phyloP scores from a whole-genome alignment of 53 echinoderm and acorn worm species.

The Zoroaster sp. region DNA sequence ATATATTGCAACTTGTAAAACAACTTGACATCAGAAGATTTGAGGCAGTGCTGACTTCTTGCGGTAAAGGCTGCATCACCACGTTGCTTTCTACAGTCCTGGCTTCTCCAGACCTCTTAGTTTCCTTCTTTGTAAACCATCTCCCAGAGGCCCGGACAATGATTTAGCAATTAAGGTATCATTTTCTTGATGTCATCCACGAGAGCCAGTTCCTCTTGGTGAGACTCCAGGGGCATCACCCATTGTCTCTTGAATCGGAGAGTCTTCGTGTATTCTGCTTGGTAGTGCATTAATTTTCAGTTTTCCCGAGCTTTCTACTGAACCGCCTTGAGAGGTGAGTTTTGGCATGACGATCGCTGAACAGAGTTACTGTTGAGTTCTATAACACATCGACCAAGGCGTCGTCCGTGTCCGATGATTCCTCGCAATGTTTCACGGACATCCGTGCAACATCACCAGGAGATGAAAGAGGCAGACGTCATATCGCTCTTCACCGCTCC shows the following conservation, averaged over 20 bases:
- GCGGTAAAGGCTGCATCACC: not conserved
- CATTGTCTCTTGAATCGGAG: not conserved
- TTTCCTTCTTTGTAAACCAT: slow-evolving; percentile 2
- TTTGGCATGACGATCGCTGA: not conserved
- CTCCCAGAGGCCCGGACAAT: not conserved
- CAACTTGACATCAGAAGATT: slow-evolving; percentile 58
- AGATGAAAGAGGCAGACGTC: not conserved
- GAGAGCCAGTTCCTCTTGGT: not conserved
- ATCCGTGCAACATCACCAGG: not conserved
- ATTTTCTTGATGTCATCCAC: not conserved
- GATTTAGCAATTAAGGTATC: not conserved
- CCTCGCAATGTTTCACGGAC: not conserved
- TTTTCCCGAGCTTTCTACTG: not conserved
- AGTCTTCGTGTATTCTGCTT: not conserved
- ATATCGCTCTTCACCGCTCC: not conserved
- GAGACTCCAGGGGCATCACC: not conserved
- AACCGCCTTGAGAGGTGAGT: not conserved
- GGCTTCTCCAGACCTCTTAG: not conserved
- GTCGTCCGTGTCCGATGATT: not conserved
- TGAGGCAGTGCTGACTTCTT: slow-evolving; percentile 67
- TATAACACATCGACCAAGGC: not conserved
- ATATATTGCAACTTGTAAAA: not conserved
- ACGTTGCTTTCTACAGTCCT: not conserved
- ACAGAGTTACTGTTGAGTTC: not conserved
- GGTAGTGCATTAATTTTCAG: not conserved